These are phyloP conservation scores for Helicorthomorpha holstii DNA, from an alignment of 1,140 invertebrate species.

Conservation along the genomic window DNA sequence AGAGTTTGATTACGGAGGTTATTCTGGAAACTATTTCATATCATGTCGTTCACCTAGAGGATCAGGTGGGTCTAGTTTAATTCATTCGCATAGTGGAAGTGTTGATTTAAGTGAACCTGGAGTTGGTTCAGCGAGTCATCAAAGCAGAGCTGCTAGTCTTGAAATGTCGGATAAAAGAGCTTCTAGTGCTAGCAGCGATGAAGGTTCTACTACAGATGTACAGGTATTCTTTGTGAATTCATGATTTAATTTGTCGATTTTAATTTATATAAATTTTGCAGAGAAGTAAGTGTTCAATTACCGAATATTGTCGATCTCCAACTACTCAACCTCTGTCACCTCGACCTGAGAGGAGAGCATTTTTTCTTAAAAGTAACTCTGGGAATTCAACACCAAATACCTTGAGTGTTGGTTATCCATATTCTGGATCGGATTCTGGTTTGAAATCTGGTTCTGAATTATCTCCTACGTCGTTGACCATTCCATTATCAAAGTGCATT, in stretches of 20 bases:
- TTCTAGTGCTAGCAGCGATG: conserved; percentile 39
- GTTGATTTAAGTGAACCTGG: conserved; percentile 50
- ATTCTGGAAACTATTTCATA: no score
- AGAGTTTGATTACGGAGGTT: conserved; percentile 15
- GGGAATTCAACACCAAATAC: conserved; percentile 40
- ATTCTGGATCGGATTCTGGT: conserved; percentile 33
- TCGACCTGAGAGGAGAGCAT: conserved; percentile 16
- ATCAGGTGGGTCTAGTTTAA: conserved; percentile 20
- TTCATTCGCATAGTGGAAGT: conserved; percentile 37
- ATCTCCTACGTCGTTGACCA: conserved; percentile 32
- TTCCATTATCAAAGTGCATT: conserved; percentile 26
- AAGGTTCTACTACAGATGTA: conserved; percentile 23
- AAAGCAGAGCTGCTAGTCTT: conserved; percentile 34
- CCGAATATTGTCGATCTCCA: conserved; percentile 14
- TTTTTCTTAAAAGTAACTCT: conserved; percentile 14
- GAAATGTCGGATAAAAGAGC: conserved; percentile 33
- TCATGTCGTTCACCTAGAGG: conserved; percentile 17
- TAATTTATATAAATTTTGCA: neutral
- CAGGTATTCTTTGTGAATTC: conserved; percentile 3
- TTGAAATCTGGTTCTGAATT: conserved; percentile 50
- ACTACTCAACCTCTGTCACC: conserved; percentile 14
- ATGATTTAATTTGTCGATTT: neutral
- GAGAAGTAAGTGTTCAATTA: conserved; percentile 13
- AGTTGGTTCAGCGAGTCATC: conserved; percentile 29
- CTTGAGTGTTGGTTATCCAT: conserved; percentile 48